Evolutionary conservation across 1,140 invertebrate genomes (phyloP).

Genomic region (Drosophila pectinifera): DNA sequence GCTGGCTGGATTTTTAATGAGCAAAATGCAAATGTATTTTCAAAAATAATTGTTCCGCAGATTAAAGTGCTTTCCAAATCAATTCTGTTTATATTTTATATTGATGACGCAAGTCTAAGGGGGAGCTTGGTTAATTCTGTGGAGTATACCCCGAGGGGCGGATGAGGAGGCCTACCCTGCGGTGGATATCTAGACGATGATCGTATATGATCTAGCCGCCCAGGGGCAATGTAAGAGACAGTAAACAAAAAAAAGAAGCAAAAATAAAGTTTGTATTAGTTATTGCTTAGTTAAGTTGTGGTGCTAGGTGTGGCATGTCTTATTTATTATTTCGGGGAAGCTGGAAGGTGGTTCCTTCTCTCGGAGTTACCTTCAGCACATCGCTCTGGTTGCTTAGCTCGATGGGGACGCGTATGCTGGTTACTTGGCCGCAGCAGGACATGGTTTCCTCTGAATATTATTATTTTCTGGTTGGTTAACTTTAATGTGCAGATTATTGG

Average conservation of each 20-base stretch:
- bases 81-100: slow-evolving; percentile 67
- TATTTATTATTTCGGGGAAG: background rate
- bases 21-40: slow-evolving; percentile 63
- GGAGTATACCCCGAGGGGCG: slow-evolving; percentile 59
- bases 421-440: slow-evolving; percentile 88
- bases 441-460: slow-evolving; percentile 76
- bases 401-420: slow-evolving; percentile 90
- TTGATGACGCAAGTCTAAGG: slow-evolving; percentile 49
- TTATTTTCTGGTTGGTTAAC: slow-evolving; percentile 34
- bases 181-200: slow-evolving; percentile 74
- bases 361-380: slow-evolving; percentile 89
- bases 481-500: slow-evolving; percentile 27
- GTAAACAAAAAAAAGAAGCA: slow-evolving; percentile 51
- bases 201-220: slow-evolving; percentile 75
- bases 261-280: slow-evolving; percentile 65
- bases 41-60: slow-evolving; percentile 46
- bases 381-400: slow-evolving; percentile 92
- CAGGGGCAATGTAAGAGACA: slow-evolving; percentile 27
- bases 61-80: slow-evolving; percentile 52
- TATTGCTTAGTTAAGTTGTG: slow-evolving; percentile 42
- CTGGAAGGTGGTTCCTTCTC: background rate
- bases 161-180: slow-evolving; percentile 68
- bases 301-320: slow-evolving; percentile 5
- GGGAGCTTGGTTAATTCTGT: slow-evolving; percentile 5
- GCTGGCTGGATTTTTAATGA: slow-evolving; percentile 58